phyloP scores from a whole-genome alignment of 1,140 invertebrate species.

The Penaeus vannamei region DNA sequence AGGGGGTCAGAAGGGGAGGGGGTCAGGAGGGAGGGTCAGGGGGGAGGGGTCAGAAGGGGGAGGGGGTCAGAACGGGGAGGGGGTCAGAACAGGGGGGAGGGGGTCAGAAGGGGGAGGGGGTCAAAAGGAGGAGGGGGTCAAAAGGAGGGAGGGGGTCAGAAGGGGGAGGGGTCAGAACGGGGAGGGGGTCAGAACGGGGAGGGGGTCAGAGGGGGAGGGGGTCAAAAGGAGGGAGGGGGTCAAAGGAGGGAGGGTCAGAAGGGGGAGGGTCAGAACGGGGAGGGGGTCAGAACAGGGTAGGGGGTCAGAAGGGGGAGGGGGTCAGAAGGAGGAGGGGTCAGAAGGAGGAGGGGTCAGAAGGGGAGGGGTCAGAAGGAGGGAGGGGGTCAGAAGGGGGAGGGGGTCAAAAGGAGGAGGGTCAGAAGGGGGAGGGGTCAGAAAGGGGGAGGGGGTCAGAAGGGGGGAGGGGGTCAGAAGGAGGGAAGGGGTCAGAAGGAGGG shows the following conservation, averaged over 20 bases:
- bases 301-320: not conserved
- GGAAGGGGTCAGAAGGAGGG: not conserved
- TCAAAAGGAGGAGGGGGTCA: no score
- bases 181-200: not conserved
- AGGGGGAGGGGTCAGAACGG: no score
- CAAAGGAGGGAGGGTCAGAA: not conserved
- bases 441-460: not conserved
- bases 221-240: no score
- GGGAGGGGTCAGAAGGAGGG: not conserved
- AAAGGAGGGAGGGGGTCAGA: not conserved
- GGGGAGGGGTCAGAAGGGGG: not conserved
- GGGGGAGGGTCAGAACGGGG: no score
- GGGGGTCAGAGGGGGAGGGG: not conserved
- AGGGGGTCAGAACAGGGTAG: not conserved
- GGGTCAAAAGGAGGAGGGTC: not conserved
- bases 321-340: no score
- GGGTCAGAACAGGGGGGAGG: not conserved
- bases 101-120: not conserved
- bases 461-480: not conserved
- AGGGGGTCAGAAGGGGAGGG: no score
- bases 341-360: not conserved
- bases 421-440: no score
- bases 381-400: not conserved
- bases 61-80: not conserved
- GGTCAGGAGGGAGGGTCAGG: not conserved